Conservation (phyloP, 2,797 vertebrate species). For the Mionectes olivaceus region DNA sequence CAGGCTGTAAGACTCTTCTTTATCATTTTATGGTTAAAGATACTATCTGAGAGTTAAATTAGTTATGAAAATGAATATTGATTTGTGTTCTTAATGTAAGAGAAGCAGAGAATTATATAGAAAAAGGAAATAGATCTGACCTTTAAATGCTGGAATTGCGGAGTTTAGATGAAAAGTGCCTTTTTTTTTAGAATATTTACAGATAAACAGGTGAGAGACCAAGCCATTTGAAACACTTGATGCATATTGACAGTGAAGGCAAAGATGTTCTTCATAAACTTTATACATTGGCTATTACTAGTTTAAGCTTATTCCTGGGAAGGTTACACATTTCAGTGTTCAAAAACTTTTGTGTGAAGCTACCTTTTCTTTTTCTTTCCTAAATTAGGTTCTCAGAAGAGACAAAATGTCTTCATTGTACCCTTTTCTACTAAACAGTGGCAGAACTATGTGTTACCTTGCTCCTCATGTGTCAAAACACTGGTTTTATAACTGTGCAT, state of each 20-base stretch:
- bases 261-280: background rate
- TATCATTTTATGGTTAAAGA: background rate
- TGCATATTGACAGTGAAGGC: background rate
- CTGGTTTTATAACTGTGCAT: background rate
- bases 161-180: background rate
- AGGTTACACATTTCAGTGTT: background rate
- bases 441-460: background rate
- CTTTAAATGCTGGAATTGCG: background rate
- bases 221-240: background rate
- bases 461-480: background rate
- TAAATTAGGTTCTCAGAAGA: background rate
- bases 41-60: background rate
- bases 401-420: background rate
- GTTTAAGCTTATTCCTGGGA: background rate
- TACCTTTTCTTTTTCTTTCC: background rate
- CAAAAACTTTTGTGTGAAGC: background rate
- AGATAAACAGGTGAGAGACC: background rate
- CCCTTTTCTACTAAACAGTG: background rate
- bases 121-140: background rate
- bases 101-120: background rate
- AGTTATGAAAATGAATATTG: background rate
- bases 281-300: background rate
- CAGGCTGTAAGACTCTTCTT: background rate
- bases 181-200: background rate
- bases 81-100: slow-evolving; percentile 13